Evolutionary conservation across 2,888 invertebrate species (phyloP).

Genomic region (Maniola hyperantus): DNA sequence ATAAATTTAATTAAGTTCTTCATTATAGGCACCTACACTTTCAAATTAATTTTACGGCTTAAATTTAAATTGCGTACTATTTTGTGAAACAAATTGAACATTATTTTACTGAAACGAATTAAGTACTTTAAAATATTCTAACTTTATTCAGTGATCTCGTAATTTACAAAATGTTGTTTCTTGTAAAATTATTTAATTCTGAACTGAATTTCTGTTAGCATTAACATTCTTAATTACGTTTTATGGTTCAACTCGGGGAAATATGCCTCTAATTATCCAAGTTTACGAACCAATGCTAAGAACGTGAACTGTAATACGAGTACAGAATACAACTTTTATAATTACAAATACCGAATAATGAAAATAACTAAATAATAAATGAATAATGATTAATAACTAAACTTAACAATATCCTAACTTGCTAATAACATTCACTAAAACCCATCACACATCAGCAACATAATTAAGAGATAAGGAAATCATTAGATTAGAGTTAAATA

Average conservation of each 20-base stretch:
- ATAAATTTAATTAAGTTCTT: no score
- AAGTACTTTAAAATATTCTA: constrained; percentile 2
- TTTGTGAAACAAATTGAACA: constrained; percentile 3
- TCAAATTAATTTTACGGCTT: background rate
- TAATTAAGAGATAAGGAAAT: no score
- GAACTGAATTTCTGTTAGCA: constrained; percentile 32
- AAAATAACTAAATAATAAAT: no score
- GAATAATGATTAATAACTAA: no score
- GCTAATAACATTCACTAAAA: no score
- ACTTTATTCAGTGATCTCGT: constrained; percentile 12
- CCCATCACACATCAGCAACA: no score
- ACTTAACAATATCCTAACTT: no score
- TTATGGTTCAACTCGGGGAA: constrained; percentile 25
- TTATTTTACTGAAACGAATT: background rate
- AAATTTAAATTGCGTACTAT: background rate
- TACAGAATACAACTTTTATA: background rate
- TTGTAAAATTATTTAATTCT: constrained; percentile 27
- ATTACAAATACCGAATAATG: no score
- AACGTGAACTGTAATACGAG: background rate
- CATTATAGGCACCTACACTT: background rate
- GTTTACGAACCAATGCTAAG: constrained; percentile 18
- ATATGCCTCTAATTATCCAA: constrained; percentile 23
- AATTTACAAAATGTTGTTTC: constrained; percentile 17
- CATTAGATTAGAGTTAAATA: no score
- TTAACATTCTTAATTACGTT: constrained; percentile 35